Evolutionary conservation across 2,797 vertebrate species (phyloP).

Genomic region (Parauchenoglanis punctatus): DNA sequence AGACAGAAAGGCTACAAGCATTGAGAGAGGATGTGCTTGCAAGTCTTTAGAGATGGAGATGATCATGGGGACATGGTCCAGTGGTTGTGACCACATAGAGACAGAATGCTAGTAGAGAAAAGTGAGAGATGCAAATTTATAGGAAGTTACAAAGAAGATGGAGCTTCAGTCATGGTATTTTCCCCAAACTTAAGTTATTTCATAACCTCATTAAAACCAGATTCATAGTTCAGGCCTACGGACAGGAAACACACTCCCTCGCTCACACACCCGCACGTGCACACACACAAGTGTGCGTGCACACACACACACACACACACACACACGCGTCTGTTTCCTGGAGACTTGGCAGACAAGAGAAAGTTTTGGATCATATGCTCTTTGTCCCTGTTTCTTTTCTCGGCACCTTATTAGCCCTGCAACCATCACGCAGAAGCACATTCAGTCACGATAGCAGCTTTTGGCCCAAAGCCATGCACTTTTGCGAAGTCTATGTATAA

Average conservation of each 20-base stretch:
- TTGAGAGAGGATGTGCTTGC: background rate
- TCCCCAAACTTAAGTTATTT: background rate
- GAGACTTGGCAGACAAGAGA: conserved; percentile 48
- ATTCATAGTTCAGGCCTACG: conserved; percentile 68
- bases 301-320: background rate
- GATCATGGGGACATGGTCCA: background rate
- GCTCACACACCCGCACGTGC: conserved; percentile 39
- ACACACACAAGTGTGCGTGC: background rate
- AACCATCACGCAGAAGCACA: conserved; percentile 62
- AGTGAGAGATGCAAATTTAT: background rate
- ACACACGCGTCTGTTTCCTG: conserved; percentile 32
- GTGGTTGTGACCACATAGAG: background rate
- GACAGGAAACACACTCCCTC: conserved; percentile 57
- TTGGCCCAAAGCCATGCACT: conserved; percentile 61
- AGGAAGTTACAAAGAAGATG: background rate
- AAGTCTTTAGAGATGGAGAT: background rate
- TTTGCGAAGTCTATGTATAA: conserved; percentile 65
- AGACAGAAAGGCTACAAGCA: background rate
- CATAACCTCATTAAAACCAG: conserved; percentile 36
- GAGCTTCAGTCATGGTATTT: background rate
- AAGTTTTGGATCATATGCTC: conserved; percentile 64
- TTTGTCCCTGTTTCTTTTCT: conserved; percentile 67
- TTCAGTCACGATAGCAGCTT: conserved; percentile 64
- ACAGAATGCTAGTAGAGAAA: background rate
- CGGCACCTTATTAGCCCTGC: conserved; percentile 71